Evolutionary conservation across 2,797 vertebrate species (phyloP), one percentile per base, ranked within the genome.

Genomic region (Trachops cirrhosus): DNA sequence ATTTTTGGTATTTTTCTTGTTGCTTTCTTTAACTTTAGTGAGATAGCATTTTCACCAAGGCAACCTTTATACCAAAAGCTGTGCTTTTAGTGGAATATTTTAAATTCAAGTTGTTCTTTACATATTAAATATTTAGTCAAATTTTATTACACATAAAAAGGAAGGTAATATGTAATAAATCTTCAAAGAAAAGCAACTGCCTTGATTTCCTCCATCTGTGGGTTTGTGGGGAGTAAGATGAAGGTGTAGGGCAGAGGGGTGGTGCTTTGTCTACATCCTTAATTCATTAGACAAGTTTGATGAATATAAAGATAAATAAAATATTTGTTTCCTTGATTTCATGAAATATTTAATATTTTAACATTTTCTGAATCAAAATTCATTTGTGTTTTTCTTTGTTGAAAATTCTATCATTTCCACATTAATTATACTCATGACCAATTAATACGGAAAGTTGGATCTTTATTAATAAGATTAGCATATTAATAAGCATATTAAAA

Each of bases 41-140:
- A 77, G 68, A 67, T 57, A 85, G 77, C 22, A n/a, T 39, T 46
- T 68, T 48, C 16, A 85, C 7, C 26, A 52, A 91, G 12, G 29
- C 32, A 83, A 86, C 6, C 4, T 84, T 4, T 44, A 50, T 11
- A 71, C 29, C 32, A 57, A 87, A 46, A 39, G 11, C 5, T 96
- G 21, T 44, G 1, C 9, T 79, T 86, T 78, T 70, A 71, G 50
- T 48, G 64, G 44, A 92, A 41, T 1, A 71, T 86, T 89, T 96
- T 85, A 80, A 80, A 89, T 84, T 77, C 50, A 90, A 82, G 26
- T 80, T 89, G 84, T 89, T 6, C 14, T 89, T 85, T 34, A 41
- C 2, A 41, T 80, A 37, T 83, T 70, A 86, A 86, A 86, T 91
- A 94, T 41, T 94, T 77, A 94, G 54, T 89, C 29, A 84, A 86